Evolutionary conservation across 2,888 invertebrate genomes (phyloP).

Genomic region (Hedya salicella): DNA sequence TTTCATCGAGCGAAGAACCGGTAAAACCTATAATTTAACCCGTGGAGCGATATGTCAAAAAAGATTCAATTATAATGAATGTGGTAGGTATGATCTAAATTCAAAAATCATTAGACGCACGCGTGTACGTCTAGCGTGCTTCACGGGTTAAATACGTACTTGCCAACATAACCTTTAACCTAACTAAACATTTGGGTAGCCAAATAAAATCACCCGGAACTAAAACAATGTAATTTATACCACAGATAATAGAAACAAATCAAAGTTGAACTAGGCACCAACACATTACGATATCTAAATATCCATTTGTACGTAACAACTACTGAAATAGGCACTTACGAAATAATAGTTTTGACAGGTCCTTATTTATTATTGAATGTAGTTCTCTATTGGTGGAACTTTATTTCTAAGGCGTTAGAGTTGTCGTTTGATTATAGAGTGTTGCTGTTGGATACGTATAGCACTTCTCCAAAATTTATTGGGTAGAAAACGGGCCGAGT

Average conservation of each 20-base stretch:
- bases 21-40: no score
- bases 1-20: no score
- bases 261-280: constrained; percentile 7
- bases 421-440: constrained; percentile 12
- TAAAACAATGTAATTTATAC: not conserved
- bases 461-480: constrained; percentile 19
- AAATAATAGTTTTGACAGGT: constrained; percentile 25
- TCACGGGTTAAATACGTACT: no score
- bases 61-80: no score
- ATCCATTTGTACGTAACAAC: constrained; percentile 19
- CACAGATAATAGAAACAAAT: constrained; percentile 6
- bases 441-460: constrained; percentile 3
- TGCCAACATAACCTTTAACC: no score
- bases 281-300: constrained; percentile 27
- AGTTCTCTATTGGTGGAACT: not conserved
- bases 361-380: constrained; percentile 16
- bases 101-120: no score
- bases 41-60: no score
- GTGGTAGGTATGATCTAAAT: no score
- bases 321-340: constrained; percentile 17
- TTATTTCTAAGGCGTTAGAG: constrained; percentile 5
- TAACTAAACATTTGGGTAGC: no score
- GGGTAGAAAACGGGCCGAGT: constrained; percentile 18
- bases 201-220: not conserved
- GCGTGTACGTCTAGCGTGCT: no score